A percentile compares a stretch with the other conserved stretches of the same genome.
These are phyloP conservation scores for Drosophila trapezifrons DNA, from an alignment of 1,140 invertebrate genomes.

Conservation along the genomic window DNA sequence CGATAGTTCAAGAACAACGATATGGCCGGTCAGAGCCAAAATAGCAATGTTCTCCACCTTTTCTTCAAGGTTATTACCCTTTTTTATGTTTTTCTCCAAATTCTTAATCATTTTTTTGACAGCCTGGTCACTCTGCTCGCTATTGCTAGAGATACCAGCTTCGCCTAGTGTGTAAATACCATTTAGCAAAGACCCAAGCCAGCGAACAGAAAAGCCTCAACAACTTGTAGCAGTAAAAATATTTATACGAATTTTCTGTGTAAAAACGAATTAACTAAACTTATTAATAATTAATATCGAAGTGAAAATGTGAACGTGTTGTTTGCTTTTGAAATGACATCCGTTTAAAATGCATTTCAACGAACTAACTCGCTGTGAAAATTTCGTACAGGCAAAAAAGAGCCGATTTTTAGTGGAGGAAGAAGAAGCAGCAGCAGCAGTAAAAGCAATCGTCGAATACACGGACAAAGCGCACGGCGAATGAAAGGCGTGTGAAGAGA, in stretches of 20 bases:
- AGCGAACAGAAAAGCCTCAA: conserved; percentile 24
- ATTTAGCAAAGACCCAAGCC: conserved; percentile 20
- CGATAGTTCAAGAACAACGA: not conserved
- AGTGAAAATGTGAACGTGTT: conserved; percentile 67
- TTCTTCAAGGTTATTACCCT: not conserved
- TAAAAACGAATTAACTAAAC: conserved; percentile 50
- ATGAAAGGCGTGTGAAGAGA: conserved; percentile 76
- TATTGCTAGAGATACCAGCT: conserved; percentile 2
- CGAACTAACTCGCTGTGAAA: conserved; percentile 64
- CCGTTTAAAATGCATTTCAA: conserved; percentile 74
- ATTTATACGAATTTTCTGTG: conserved; percentile 71
- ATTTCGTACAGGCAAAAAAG: conserved; percentile 79
- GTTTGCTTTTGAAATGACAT: conserved; percentile 68
- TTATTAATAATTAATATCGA: conserved; percentile 34
- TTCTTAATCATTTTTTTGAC: not conserved
- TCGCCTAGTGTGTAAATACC: not conserved
- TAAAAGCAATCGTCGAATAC: conserved; percentile 74
- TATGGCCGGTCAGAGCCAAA: too few relatives aligned
- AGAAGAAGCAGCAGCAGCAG: conserved; percentile 72
- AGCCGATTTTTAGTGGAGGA: conserved; percentile 77
- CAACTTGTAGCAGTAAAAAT: conserved; percentile 78
- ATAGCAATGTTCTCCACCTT: not conserved
- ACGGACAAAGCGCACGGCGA: conserved; percentile 70
- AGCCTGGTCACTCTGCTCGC: not conserved
- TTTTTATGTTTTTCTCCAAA: too few relatives aligned